Evolutionary conservation across 2,888 invertebrate species (phyloP).

Genomic region (Drosophila prolongata): DNA sequence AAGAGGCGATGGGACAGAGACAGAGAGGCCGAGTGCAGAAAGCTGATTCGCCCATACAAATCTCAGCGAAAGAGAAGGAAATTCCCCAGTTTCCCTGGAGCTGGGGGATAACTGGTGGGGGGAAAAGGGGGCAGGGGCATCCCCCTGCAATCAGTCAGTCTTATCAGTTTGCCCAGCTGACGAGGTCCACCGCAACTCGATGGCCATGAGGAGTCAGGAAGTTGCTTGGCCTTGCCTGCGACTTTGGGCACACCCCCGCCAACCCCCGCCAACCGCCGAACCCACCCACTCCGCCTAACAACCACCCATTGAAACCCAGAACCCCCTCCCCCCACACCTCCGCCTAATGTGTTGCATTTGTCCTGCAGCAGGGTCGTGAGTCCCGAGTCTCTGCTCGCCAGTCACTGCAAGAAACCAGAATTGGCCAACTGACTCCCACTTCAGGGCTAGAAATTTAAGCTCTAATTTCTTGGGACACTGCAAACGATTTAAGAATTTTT

Average conservation of each 20-base stretch:
- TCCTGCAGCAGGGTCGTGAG: slow-evolving; percentile 63
- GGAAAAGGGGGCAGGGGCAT: not conserved
- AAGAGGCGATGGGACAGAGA: slow-evolving; percentile 15
- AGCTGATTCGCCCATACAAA: slow-evolving; percentile 62
- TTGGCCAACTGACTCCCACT: not conserved
- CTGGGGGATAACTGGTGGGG: not conserved
- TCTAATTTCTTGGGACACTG: slow-evolving; percentile 5
- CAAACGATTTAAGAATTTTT: not conserved
- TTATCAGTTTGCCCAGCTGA: slow-evolving; percentile 52
- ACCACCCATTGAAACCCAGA: not conserved
- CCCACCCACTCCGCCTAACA: slow-evolving; percentile 10
- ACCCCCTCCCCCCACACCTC: slow-evolving; percentile 11
- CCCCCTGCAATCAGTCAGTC: slow-evolving; percentile 40
- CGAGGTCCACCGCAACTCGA: slow-evolving; percentile 44
- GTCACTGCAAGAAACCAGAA: slow-evolving; percentile 18
- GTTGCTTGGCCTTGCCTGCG: slow-evolving; percentile 44
- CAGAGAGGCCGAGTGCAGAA: slow-evolving; percentile 30
- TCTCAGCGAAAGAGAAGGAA: slow-evolving; percentile 23
- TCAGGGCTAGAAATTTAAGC: slow-evolving; percentile 9
- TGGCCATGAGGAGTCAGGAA: slow-evolving; percentile 41
- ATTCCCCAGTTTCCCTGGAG: not conserved
- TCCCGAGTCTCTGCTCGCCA: not conserved
- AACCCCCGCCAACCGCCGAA: not conserved
- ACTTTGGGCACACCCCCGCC: slow-evolving; percentile 6
- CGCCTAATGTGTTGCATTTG: slow-evolving; percentile 52